Conservation (phyloP, 2,888 invertebrate genomes). For the Andrena dorsata region DNA sequence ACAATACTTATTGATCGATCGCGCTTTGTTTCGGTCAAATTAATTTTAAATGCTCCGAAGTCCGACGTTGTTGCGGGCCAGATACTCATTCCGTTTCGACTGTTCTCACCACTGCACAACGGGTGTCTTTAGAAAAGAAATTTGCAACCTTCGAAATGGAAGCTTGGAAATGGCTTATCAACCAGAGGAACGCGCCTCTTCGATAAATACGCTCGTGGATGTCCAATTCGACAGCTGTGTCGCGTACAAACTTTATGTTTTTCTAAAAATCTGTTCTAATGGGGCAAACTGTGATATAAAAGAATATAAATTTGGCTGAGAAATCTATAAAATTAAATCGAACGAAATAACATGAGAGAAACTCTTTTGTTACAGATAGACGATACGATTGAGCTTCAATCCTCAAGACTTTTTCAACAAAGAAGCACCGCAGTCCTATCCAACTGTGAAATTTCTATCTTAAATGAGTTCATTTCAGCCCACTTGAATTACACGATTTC, state of each 20-base stretch:
- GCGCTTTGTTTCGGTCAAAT: constrained; percentile 77
- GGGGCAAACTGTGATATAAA: no score
- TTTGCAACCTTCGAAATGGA: background rate
- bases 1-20: constrained; percentile 77
- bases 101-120: constrained; percentile 68
- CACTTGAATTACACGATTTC: background rate
- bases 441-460: background rate
- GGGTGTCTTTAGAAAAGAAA: constrained; percentile 59
- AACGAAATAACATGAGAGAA: no score
- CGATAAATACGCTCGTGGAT: no score
- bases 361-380: no score
- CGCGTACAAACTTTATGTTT: no score
- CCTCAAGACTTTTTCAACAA: no score
- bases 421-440: no score
- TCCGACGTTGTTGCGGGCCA: constrained; percentile 65
- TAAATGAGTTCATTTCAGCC: background rate
- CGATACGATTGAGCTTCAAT: no score
- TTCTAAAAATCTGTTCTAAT: no score
- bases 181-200: background rate
- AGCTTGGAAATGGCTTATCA: background rate
- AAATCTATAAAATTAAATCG: no score
- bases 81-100: constrained; percentile 66
- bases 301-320: no score
- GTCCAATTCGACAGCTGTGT: no score
- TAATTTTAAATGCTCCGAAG: constrained; percentile 75